Percentiles rank a stretch among this genome's conserved stretches.
Evolutionary conservation across 2,113 vertebrate genomes (phyloP).

Genomic region (Cottus gobio): DNA sequence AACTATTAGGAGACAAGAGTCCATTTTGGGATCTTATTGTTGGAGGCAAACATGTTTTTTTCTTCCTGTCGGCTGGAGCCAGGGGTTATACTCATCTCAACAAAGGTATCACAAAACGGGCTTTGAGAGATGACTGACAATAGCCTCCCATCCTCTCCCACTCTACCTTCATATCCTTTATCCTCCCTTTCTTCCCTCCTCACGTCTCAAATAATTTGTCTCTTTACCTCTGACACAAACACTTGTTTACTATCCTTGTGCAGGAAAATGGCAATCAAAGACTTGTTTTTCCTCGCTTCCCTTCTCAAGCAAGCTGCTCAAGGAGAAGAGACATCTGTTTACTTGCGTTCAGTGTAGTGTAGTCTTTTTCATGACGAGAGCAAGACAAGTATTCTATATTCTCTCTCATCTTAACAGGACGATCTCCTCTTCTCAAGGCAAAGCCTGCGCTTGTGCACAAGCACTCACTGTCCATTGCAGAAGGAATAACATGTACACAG

Average conservation of each 20-base stretch:
- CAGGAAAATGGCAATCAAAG: constrained; percentile 60
- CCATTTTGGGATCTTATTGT: constrained; percentile 46
- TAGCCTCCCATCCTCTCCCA: not conserved
- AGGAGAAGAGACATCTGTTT: constrained; percentile 57
- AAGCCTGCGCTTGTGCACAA: constrained; percentile 23
- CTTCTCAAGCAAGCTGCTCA: constrained; percentile 38
- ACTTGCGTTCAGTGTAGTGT: constrained; percentile 23
- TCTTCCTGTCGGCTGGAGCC: constrained; percentile 7
- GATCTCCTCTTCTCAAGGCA: constrained; percentile 27
- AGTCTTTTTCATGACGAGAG: constrained; percentile 32
- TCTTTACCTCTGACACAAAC: constrained; percentile 63
- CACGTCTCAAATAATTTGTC: constrained; percentile 24
- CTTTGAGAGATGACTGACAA: constrained; percentile 38
- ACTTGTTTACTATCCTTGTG: constrained; percentile 51
- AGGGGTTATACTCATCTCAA: constrained; percentile 24
- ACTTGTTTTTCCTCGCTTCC: constrained; percentile 15
- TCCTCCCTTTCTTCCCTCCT: not conserved
- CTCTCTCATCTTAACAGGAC: constrained; percentile 27
- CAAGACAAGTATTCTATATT: constrained; percentile 42
- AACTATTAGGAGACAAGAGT: constrained; percentile 52
- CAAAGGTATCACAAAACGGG: constrained; percentile 29
- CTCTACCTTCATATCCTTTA: not conserved
- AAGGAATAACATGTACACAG: constrained; percentile 15
- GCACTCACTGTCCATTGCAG: constrained; percentile 6
- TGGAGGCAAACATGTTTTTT: constrained; percentile 21